Evolutionary conservation across 2,113 vertebrate genomes (phyloP), one percentile per base, ranked within the genome.

Genomic region (Mixornis gularis): DNA sequence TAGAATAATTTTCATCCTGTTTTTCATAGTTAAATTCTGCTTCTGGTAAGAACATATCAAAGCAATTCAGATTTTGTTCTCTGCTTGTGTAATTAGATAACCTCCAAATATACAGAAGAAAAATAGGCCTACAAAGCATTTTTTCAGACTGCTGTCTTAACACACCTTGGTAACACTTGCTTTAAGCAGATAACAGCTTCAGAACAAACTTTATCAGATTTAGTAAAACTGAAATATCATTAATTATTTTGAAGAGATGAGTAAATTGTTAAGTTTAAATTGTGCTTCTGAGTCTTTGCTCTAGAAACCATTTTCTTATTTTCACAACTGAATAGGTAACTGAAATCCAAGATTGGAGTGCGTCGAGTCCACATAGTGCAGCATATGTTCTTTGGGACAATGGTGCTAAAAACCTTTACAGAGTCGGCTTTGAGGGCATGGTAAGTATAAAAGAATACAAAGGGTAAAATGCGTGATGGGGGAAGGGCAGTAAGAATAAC

Each of bases 361-460:
- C 99, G 0, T 99, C 99, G 29, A 99, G 99, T 95, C 99, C 99
- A 24, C 99, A 99, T 92, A 99, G 99, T 0, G 99, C 99, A 78
- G 99, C 99, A 62, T 99, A 99, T 88, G 99, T 99, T 94, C 98
- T 99, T 68, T 99, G 99, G 99, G 99, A 99, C 98, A 99, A 99
- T 94, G 99, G 99, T 95, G 99, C 99, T 96, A 99, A 99, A 97
- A 99, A 99, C 97, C 98, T 99, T 85, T 99, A 99, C 97, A 97
- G 99, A 97, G 99, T 99, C 94, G 99, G 99, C 96, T 99, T 99
- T 91, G 99, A 99, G 97, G 99, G 99, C 97, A 99, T 99, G 99
- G 99, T 99, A 96, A 99, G 99, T 96, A 94, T 85, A 59, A 97
- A 95, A 65, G 88, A 81, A 55, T 53, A 94, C 66, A 94, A 80